Percentiles rank a stretch among this genome's conserved stretches.
Conservation (phyloP, 1,140 invertebrate genomes). For the Sycophila sp. region DNA sequence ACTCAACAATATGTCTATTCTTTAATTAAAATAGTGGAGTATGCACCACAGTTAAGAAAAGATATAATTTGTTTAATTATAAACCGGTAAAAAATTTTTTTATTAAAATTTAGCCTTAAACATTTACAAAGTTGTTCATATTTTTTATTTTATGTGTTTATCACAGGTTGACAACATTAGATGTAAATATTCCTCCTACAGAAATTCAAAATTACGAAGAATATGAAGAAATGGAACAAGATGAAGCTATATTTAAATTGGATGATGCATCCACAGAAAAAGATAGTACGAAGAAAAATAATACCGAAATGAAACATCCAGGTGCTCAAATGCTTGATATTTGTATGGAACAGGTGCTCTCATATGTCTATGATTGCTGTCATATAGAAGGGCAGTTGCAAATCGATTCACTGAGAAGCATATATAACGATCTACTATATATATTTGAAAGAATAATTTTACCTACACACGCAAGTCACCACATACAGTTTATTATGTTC, state of each 20-base stretch:
- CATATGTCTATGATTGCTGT: slow-evolving; percentile 69
- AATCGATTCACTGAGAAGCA: slow-evolving; percentile 59
- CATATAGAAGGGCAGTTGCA: slow-evolving; percentile 54
- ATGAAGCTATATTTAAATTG: slow-evolving; percentile 64
- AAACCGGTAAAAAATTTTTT: slow-evolving; percentile 66
- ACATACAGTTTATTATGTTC: slow-evolving; percentile 85
- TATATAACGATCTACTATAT: slow-evolving; percentile 67
- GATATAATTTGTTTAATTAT: slow-evolving; percentile 74
- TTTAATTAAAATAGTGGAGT: slow-evolving; percentile 72
- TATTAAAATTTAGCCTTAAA: neutral
- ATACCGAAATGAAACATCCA: slow-evolving; percentile 53
- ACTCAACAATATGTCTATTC: slow-evolving; percentile 74
- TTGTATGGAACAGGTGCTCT: slow-evolving; percentile 72
- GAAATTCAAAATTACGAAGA: slow-evolving; percentile 65
- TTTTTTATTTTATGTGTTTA: neutral
- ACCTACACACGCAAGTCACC: slow-evolving; percentile 77
- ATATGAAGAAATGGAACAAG: slow-evolving; percentile 57
- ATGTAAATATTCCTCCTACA: slow-evolving; percentile 72
- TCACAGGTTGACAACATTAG: slow-evolving; percentile 73
- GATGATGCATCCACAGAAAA: slow-evolving; percentile 55
- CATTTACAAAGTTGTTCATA: neutral
- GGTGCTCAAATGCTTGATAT: slow-evolving; percentile 73
- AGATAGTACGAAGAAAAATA: slow-evolving; percentile 52
- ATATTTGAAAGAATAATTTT: slow-evolving; percentile 80
- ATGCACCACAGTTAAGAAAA: slow-evolving; percentile 70